Base-by-base conservation (phyloP, 2,888 invertebrate genomes). In the Sesia bembeciformis region DNA sequence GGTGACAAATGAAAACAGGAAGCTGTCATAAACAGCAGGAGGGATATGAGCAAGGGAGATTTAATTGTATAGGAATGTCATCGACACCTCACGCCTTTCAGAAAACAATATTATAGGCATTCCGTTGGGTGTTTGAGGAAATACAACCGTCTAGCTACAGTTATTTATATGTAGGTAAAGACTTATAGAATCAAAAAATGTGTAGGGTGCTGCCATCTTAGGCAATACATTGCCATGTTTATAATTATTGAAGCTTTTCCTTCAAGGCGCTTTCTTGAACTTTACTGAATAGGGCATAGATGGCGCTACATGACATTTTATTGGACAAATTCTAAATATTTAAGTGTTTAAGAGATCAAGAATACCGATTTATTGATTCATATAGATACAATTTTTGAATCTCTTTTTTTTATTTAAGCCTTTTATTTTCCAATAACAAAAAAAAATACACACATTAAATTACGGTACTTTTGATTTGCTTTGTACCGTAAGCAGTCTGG, bases 1-100 rank as follows among this genome's bases (percentile, higher is more conserved):
- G 39, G 50, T 50, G 39, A n/a, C 51, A 38, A 38, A 53, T 56
- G 51, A 46, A 46, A 57, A 52, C 55, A 54, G 53, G 52, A 56
- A 53, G 42, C 23, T 46, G 46, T 46, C 23, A 46, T 46, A 23
- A 46, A 23, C 46, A 46, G 46, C 7, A 46, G 8, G 46, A 23
- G 46, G n/a, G 46, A 46, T 8, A 8, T 46, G 8, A 46, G 8
- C n/a, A 46, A 23, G 46, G 46, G 46, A 46, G 46, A 46, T 46
- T 46, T 46, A 46, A 46, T 46, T 46, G 46, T 46, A 23, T 46
- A 8, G 46, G 46, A 46, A 46, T 46, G 46, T 46, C 46, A 46
- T 46, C 46, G 46, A 46, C 5, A 5, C 46, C n/a, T 4, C 46
- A 46, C 46, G 46, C 8, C 23, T 46, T 8, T 23, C 4, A 46